A percentile compares a stretch with the other conserved stretches of the same genome.
Evolutionary conservation across 1,140 invertebrate genomes (phyloP).

Genomic region (Zaprionus nigranus): DNA sequence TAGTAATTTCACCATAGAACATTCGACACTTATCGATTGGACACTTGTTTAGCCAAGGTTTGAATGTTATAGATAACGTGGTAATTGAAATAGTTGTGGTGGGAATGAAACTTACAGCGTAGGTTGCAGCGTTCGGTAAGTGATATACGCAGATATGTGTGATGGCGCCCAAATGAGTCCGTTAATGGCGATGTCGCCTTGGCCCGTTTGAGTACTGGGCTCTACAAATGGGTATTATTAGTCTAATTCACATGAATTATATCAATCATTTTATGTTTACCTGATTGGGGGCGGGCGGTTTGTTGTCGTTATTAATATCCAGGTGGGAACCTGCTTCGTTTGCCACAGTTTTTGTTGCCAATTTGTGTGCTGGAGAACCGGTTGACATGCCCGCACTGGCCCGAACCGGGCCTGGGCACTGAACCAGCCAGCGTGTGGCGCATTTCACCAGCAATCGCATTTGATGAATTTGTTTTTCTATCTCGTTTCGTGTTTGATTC

Average conservation of each 20-base stretch:
- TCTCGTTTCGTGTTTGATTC: slow-evolving; percentile 12
- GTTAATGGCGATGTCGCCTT: slow-evolving; percentile 74
- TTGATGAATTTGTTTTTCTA: slow-evolving; percentile 37
- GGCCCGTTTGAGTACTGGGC: background rate
- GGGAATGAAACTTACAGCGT: slow-evolving; percentile 90
- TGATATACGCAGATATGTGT: slow-evolving; percentile 97
- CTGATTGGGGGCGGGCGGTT: slow-evolving; percentile 17
- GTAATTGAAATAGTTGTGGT: slow-evolving; percentile 7
- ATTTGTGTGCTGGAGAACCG: slow-evolving; percentile 61
- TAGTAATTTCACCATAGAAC: slow-evolving; percentile 61
- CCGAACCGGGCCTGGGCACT: slow-evolving; percentile 42
- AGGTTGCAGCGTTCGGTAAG: slow-evolving; percentile 98
- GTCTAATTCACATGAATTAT: slow-evolving; percentile 4
- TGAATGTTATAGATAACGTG: slow-evolving; percentile 19
- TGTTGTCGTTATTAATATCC: slow-evolving; percentile 28
- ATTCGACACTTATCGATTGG: slow-evolving; percentile 34
- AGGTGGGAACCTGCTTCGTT: slow-evolving; percentile 35
- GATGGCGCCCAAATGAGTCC: slow-evolving; percentile 94
- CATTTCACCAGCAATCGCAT: slow-evolving; percentile 63
- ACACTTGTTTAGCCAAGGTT: slow-evolving; percentile 2
- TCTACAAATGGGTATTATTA: slow-evolving; percentile 28
- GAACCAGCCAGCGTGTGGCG: slow-evolving; percentile 50
- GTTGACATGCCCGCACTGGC: slow-evolving; percentile 56
- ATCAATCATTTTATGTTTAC: slow-evolving; percentile 28
- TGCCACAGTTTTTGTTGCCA: slow-evolving; percentile 51